Conservation (phyloP, 2,113 vertebrate species). For the Nycticryphes semicollaris region DNA sequence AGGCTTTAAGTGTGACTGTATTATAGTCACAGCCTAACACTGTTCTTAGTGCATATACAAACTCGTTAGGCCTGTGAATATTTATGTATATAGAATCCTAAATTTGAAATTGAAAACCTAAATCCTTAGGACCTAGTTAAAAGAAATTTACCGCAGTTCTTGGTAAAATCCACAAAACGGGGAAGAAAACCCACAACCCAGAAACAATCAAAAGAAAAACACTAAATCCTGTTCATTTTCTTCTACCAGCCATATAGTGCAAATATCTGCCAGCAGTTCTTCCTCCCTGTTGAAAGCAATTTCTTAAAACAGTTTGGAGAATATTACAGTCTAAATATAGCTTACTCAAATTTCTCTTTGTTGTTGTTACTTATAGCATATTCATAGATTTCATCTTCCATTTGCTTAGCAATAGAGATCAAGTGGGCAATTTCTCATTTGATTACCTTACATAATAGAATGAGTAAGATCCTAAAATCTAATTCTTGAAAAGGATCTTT, state of each 20-base stretch:
- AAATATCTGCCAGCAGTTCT: slow-evolving; percentile 17
- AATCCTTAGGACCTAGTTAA: neutral
- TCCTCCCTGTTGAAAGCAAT: slow-evolving; percentile 8
- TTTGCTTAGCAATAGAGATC: slow-evolving; percentile 26
- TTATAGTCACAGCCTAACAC: slow-evolving; percentile 34
- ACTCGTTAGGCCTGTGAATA: slow-evolving; percentile 55
- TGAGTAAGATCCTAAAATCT: neutral
- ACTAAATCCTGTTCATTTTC: neutral
- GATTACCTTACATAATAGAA: neutral
- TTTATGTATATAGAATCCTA: slow-evolving; percentile 69
- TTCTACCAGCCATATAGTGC: neutral
- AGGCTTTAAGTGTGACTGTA: slow-evolving; percentile 55
- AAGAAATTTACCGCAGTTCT: neutral
- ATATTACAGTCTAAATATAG: neutral
- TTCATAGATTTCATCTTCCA: slow-evolving; percentile 7
- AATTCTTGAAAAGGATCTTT: neutral
- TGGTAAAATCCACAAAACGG: neutral
- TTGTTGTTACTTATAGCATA: slow-evolving; percentile 35
- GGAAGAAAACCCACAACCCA: neutral
- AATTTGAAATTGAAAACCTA: neutral
- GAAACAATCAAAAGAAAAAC: neutral
- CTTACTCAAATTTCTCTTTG: neutral
- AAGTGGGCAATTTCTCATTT: slow-evolving; percentile 8
- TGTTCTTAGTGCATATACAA: neutral
- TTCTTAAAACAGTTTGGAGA: neutral